Conservation (phyloP, 2,888 invertebrate genomes). For the Hybos culiciformis region DNA sequence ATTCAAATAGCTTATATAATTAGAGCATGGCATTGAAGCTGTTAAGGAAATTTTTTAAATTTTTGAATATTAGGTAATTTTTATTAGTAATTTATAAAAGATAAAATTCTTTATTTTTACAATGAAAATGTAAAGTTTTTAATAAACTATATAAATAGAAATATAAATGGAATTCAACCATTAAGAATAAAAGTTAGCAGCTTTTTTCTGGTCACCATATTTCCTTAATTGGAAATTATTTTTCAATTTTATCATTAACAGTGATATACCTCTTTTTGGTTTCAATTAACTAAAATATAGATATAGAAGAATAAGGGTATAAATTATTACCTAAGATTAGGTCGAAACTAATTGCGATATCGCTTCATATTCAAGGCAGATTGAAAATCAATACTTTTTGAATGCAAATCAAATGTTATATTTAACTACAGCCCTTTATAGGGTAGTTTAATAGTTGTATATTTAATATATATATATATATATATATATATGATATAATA, state of each 20-base stretch:
- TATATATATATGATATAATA: too few species aligned
- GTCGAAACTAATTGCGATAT: conserved; percentile 42
- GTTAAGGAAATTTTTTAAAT: conserved; percentile 28
- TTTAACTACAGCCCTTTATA: conserved; percentile 35
- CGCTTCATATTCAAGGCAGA: conserved; percentile 36
- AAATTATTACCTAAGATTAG: conserved; percentile 30
- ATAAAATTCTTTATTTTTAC: conserved; percentile 42
- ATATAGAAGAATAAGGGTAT: conserved; percentile 41
- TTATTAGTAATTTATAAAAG: conserved; percentile 26
- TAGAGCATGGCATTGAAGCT: conserved; percentile 39
- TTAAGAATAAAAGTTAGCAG: conserved; percentile 50
- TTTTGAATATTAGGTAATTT: conserved; percentile 23
- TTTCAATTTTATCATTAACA: conserved; percentile 50
- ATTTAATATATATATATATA: too few species aligned
- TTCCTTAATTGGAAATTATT: conserved; percentile 43
- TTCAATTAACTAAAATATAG: conserved; percentile 41
- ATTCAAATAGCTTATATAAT: conserved; percentile 35
- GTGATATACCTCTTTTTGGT: conserved; percentile 48
- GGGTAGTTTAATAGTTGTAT: not conserved
- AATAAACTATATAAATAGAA: conserved; percentile 50
- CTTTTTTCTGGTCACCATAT: conserved; percentile 41
- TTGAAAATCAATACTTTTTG: conserved; percentile 36
- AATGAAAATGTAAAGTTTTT: conserved; percentile 53
- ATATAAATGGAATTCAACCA: conserved; percentile 36
- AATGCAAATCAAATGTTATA: conserved; percentile 39